Percentiles rank a stretch among this genome's conserved stretches.
These are phyloP conservation scores for Argyrosomus regius DNA, from an alignment of 2,797 vertebrate species.

Conservation along the genomic window DNA sequence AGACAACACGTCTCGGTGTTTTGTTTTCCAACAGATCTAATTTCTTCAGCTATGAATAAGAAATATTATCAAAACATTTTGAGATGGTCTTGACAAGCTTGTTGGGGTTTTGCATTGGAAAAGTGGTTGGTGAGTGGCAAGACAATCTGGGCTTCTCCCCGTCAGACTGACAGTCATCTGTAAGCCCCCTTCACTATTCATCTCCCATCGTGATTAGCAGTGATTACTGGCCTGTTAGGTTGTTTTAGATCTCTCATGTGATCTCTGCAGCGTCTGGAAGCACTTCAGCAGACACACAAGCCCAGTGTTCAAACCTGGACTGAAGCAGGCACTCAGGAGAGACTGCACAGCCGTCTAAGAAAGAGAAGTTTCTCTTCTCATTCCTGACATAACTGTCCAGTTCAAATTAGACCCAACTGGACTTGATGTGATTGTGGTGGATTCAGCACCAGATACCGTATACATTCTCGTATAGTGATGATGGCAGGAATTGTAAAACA, in stretches of 20 bases:
- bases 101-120: slow-evolving; percentile 30
- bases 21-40: slow-evolving; percentile 45
- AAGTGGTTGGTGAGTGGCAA: slow-evolving; percentile 9
- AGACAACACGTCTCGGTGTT: slow-evolving; percentile 31
- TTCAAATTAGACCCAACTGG: slow-evolving; percentile 54
- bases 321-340: slow-evolving; percentile 54
- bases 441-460: slow-evolving; percentile 49
- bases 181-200: slow-evolving; percentile 46
- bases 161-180: slow-evolving; percentile 62
- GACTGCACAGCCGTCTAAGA: slow-evolving; percentile 33
- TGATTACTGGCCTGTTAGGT: slow-evolving; percentile 76
- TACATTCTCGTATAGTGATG: slow-evolving; percentile 46
- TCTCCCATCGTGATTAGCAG: slow-evolving; percentile 70
- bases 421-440: slow-evolving; percentile 44
- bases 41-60: slow-evolving; percentile 46
- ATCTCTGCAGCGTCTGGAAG: slow-evolving; percentile 82
- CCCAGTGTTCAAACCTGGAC: slow-evolving; percentile 66
- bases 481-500: slow-evolving; percentile 52
- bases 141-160: slow-evolving; percentile 35
- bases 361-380: slow-evolving; percentile 38
- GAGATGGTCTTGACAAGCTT: slow-evolving; percentile 31
- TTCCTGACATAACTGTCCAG: slow-evolving; percentile 46
- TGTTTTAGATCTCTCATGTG: slow-evolving; percentile 72
- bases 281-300: slow-evolving; percentile 75
- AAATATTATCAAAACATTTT: slow-evolving; percentile 39